A percentile compares a stretch with the other conserved stretches of the same genome.
Conservation (phyloP, 1,140 invertebrate species). For the Scaptodrosophila lebanonensis region DNA sequence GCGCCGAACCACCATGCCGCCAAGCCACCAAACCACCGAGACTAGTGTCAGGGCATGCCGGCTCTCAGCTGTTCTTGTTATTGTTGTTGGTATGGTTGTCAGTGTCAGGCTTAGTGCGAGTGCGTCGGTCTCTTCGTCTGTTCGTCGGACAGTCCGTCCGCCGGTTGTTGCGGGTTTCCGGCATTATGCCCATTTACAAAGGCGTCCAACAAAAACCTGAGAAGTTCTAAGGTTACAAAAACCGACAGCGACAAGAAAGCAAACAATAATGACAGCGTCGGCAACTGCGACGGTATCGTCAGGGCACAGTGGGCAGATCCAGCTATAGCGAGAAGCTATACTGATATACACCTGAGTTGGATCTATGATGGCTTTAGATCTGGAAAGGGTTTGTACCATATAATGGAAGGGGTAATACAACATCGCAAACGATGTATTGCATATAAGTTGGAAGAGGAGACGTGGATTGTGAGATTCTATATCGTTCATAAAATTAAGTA, state of each 20-base stretch:
- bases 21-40: slow-evolving; percentile 44
- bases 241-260: slow-evolving; percentile 46
- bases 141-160: slow-evolving; percentile 15
- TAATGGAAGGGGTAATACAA: no score
- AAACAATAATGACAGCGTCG: slow-evolving; percentile 62
- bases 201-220: slow-evolving; percentile 51
- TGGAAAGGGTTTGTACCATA: no score
- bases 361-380: no score
- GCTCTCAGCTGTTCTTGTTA: slow-evolving; percentile 44
- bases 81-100: slow-evolving; percentile 21
- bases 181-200: slow-evolving; percentile 71
- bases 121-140: slow-evolving; percentile 33
- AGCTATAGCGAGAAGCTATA: slow-evolving; percentile 22
- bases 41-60: neutral
- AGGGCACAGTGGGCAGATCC: slow-evolving; percentile 24
- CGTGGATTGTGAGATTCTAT: no score
- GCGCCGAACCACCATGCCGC: slow-evolving; percentile 42
- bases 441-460: no score
- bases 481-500: no score
- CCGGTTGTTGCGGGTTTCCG: slow-evolving; percentile 62
- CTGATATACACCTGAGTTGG: no score
- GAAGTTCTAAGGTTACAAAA: slow-evolving; percentile 66
- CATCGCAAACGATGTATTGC: no score
- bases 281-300: slow-evolving; percentile 43
- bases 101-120: neutral